These are phyloP conservation scores for Hexactinellida sp. DNA, from an alignment of 37 sponge, comb jelly and placozoan species.

Conservation along the genomic window DNA sequence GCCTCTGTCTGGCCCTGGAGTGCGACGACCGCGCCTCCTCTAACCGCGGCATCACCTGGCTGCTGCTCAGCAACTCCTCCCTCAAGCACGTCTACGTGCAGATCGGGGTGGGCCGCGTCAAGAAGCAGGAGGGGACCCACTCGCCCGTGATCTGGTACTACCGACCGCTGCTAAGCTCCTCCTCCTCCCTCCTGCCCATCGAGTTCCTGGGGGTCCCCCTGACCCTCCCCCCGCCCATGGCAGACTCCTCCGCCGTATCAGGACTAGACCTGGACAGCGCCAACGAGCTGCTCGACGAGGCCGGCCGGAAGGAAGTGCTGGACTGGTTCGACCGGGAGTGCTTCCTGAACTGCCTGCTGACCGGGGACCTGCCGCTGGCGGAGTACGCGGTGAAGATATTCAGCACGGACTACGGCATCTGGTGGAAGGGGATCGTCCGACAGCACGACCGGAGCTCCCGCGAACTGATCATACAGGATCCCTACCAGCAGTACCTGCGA, in stretches of 20 bases:
- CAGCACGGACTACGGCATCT: slow-evolving; percentile 9
- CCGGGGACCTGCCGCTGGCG: background rate
- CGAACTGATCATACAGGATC: slow-evolving; percentile 1
- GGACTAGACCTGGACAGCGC: background rate
- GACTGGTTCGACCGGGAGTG: background rate
- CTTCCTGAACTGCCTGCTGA: background rate
- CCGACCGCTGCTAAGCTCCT: background rate
- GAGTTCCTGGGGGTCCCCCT: background rate
- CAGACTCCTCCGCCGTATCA: background rate
- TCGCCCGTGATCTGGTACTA: slow-evolving; percentile 7
- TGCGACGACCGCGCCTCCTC: background rate
- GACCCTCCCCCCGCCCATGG: background rate
- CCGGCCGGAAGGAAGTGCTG: background rate
- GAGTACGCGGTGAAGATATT: slow-evolving; percentile 6
- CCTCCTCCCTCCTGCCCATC: background rate
- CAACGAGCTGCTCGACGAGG: background rate
- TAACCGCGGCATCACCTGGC: background rate
- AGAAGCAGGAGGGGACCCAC: background rate
- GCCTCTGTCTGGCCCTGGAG: background rate
- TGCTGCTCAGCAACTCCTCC: background rate
- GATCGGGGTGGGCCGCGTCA: background rate
- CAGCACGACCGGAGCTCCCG: background rate
- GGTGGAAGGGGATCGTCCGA: slow-evolving; percentile 10
- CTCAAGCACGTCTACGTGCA: background rate
- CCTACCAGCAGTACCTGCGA: background rate